Base-by-base conservation (phyloP, 2,797 vertebrate genomes). In the Poliocrania exsul region DNA sequence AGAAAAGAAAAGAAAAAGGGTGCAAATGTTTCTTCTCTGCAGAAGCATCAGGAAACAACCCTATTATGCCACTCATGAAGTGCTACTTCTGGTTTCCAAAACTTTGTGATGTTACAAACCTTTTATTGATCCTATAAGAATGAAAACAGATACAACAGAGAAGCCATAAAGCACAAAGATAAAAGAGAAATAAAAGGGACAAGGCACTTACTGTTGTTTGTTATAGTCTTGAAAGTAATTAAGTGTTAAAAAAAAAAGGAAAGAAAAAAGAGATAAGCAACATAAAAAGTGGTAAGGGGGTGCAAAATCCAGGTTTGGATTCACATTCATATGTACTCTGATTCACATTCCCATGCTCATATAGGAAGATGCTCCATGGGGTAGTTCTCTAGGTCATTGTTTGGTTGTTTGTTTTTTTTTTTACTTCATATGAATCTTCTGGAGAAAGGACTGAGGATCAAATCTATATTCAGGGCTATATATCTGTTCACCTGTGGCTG, bases 141-240 rank as follows among this genome's bases (percentile, higher is more conserved):
- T 21, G 75, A 91, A 94, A 95, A 53, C 84, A 94, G 79, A 93
- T 92, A 88, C 72, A 79, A 84, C 51, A 81, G 44, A 88, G 84
- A 78, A 88, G 85, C 79, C 28, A 38, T 96, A 95, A 96, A 96
- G 62, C 58, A 58, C 18, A 79, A 90, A 96, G 91, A 96, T 96
- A 95, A 96, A 96, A 95, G 79, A 89, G 47, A 69, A 96, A 95
- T 95, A 93, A 96, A 97, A 95, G 51, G 85, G 79, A 95, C 81
- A 95, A 92, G 65, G 65, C 81, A 92, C 40, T 95, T 94, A 91
- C 62, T 81, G 61, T 64, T 95, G 83, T 87, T 96, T 94, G 81
- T 86, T 90, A 75, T 31, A 88, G 65, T 66, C 81, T 94, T 94
- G 89, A 93, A 94, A 80, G 42, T 77, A 94, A 96, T 92, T 91